phyloP scores from a whole-genome alignment of 2,888 invertebrate genomes.

The Zele albiditarsus region DNA sequence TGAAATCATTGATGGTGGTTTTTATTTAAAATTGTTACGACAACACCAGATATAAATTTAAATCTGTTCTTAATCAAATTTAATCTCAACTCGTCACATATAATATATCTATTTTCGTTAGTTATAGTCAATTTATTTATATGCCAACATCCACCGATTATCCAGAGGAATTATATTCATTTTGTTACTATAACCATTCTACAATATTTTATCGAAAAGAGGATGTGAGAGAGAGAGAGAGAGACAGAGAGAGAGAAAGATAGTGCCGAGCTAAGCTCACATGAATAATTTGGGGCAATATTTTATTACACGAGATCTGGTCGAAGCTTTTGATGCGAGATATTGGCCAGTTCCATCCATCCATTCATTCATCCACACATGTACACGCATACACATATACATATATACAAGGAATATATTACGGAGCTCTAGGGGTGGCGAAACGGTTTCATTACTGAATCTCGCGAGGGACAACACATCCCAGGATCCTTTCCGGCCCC shows the following conservation, averaged over 20 bases:
- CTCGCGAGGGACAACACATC: conserved; percentile 68
- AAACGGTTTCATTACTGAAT: conserved; percentile 71
- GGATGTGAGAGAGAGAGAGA: background rate
- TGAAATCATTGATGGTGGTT: background rate
- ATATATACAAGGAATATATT: conserved; percentile 56
- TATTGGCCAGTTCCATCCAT: background rate
- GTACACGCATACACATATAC: background rate
- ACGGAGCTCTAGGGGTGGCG: conserved; percentile 60
- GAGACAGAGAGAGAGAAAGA: background rate
- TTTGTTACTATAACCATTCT: no score
- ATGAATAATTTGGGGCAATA: conserved; percentile 5
- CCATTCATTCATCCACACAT: background rate
- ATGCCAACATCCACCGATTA: no score
- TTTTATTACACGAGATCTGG: background rate
- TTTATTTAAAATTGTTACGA: background rate
- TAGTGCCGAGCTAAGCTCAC: background rate
- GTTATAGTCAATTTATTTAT: background rate
- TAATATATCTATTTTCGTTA: background rate
- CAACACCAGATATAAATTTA: background rate
- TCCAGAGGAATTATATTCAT: no score
- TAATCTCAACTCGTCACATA: background rate
- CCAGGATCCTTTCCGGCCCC: conserved; percentile 61
- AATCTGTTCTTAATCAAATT: background rate
- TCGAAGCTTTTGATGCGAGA: conserved; percentile 9
- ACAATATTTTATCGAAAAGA: background rate